phyloP scores from a whole-genome alignment of 2,888 invertebrate genomes.

The Phortica magna region DNA sequence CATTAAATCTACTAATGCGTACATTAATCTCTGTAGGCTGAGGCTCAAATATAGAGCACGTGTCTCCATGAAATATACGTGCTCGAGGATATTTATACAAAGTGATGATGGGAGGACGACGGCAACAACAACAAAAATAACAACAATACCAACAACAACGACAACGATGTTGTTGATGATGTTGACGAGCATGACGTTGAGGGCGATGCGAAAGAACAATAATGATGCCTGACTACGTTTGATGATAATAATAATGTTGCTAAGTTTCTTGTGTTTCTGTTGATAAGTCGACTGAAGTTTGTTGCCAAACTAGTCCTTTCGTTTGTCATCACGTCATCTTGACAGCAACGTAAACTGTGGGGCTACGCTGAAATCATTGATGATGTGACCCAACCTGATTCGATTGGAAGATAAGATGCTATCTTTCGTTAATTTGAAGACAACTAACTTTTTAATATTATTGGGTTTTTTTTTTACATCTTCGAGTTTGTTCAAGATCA shows the following conservation, averaged over 20 bases:
- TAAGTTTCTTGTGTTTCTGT: slow-evolving; percentile 23
- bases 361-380: neutral
- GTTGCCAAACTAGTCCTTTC: neutral
- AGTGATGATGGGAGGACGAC: slow-evolving; percentile 57
- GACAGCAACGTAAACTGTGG: neutral
- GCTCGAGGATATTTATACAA: slow-evolving; percentile 75
- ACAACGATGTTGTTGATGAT: slow-evolving; percentile 48
- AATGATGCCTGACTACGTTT: slow-evolving; percentile 28
- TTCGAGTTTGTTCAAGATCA: neutral
- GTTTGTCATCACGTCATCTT: neutral
- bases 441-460: neutral
- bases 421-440: slow-evolving; percentile 4
- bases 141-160: too few species aligned
- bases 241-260: slow-evolving; percentile 33
- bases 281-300: slow-evolving; percentile 9
- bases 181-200: slow-evolving; percentile 35
- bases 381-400: neutral
- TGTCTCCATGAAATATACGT: slow-evolving; percentile 69
- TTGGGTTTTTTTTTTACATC: neutral
- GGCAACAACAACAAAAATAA: slow-evolving; percentile 28
- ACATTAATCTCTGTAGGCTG: slow-evolving; percentile 75
- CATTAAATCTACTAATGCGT: slow-evolving; percentile 77
- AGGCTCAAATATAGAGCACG: slow-evolving; percentile 70
- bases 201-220: slow-evolving; percentile 15
- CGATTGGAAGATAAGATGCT: neutral